Evolutionary conservation across 2,797 vertebrate species (phyloP), one percentile per base, ranked within the genome.

Genomic region (Ptychobarbus kaznakovi): DNA sequence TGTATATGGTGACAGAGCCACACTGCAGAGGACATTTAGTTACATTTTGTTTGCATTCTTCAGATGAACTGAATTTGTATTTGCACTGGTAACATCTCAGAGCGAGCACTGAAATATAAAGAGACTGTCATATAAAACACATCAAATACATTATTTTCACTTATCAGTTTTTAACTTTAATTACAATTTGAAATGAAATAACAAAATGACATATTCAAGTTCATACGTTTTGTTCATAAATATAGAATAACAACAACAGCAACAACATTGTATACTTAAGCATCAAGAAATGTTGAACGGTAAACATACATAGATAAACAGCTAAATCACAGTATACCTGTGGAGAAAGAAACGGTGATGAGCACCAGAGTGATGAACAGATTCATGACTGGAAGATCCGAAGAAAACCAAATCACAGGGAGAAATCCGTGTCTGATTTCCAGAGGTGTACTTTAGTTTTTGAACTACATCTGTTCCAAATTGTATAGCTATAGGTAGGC

Each of bases 11-110:
- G 51, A 77, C 38, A 3, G 74, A 58, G 74, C 51, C 74, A 40
- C 74, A 77, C 20, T 77, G 32, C 15, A 77, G 74, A 58, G 74
- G 74, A 58, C 74, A 77, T 40, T 58, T 58, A 9, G 51, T 58
- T 40, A 3, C 12, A 77, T 77, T 58, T n/a, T 77, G 12, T 13
- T 9, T 40, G 74, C 74, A 77, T 77, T 74, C 25, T 11, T 11
- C 44, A 6, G 74, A 58, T 40, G 74, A 58, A 40, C n/a, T 77
- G 51, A 16, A 16, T 70, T 70, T 70, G 68, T 70, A 70, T 58
- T 40, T 58, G 74, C 74, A 77, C 3, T 25, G 35, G 74, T 58
- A 15, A 56, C 74, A 77, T 58, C 35, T 58, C 20, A 58, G 20
- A 1, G 74, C 12, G 3, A 15, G 38, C 1, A 58, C 74, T 77